These are phyloP conservation scores for Acholoe squamosa DNA, from an alignment of 2,888 invertebrate species.

Conservation along the genomic window DNA sequence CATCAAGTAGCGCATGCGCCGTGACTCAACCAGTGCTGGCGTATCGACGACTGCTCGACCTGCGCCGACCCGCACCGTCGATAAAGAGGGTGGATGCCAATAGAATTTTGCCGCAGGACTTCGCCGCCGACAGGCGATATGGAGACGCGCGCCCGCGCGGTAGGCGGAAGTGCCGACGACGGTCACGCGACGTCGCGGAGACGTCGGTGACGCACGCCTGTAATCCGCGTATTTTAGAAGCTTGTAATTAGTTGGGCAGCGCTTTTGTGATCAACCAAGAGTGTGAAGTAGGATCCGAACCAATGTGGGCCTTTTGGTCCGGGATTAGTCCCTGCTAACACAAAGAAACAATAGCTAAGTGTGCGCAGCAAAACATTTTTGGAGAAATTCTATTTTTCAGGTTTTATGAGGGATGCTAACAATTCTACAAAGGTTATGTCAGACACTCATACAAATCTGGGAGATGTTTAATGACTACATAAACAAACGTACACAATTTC, in stretches of 20 bases:
- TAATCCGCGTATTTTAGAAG: slow-evolving; percentile 3
- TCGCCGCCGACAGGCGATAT: slow-evolving; percentile 17
- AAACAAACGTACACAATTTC: too few relatives aligned
- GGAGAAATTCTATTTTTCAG: too few relatives aligned
- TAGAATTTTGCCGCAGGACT: slow-evolving; percentile 47
- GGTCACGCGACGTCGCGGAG: slow-evolving; percentile 33
- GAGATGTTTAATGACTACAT: too few relatives aligned
- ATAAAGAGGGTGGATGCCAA: slow-evolving; percentile 46
- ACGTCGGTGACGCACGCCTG: slow-evolving; percentile 5
- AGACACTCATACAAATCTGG: too few relatives aligned
- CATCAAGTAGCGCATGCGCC: slow-evolving; percentile 34
- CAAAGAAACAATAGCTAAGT: background rate
- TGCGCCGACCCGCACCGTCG: background rate
- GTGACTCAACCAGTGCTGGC: slow-evolving; percentile 23
- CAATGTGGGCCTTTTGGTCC: background rate
- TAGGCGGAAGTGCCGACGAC: slow-evolving; percentile 29
- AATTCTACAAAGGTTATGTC: too few relatives aligned
- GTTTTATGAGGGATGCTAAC: too few relatives aligned
- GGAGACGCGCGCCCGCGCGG: background rate
- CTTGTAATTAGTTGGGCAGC: slow-evolving; percentile 1
- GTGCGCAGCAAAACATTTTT: too few relatives aligned
- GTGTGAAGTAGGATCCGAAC: background rate
- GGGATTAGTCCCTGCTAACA: background rate
- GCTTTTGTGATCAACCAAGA: background rate
- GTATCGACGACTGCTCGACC: slow-evolving; percentile 30